phyloP scores from a whole-genome alignment of 2,113 vertebrate species.

The Empidonax alnorum region DNA sequence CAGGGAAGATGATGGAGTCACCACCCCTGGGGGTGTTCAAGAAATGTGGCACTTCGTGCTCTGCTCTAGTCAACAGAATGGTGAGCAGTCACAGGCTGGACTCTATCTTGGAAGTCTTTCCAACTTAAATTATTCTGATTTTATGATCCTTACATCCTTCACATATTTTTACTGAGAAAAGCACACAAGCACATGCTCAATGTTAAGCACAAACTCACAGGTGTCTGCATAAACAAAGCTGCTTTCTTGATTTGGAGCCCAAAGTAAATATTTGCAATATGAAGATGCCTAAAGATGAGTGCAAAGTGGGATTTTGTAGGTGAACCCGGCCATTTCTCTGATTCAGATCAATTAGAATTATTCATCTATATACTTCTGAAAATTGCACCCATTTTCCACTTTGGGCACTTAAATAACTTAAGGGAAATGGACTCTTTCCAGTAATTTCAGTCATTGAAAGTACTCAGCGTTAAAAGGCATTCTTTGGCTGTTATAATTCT shows the following conservation, averaged over 20 bases:
- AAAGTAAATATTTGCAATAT: neutral
- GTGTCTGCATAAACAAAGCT: neutral
- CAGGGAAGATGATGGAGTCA: neutral
- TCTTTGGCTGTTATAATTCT: constrained; percentile 34
- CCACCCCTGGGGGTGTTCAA: fast-evolving
- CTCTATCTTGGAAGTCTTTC: neutral
- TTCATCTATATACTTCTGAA: constrained; percentile 1
- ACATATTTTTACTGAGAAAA: neutral
- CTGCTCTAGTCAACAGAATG: neutral
- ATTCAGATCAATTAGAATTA: constrained; percentile 44
- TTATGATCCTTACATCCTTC: neutral
- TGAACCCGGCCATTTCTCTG: neutral
- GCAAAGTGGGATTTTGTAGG: neutral
- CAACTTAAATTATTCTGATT: neutral
- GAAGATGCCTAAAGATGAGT: neutral
- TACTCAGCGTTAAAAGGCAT: constrained; percentile 36
- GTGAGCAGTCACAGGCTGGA: neutral
- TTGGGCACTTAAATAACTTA: constrained; percentile 40
- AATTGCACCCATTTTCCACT: constrained; percentile 39
- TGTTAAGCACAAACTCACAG: fast-evolving
- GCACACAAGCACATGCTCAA: neutral
- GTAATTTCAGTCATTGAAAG: constrained; percentile 51
- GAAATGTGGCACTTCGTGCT: neutral
- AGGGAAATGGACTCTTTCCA: constrained; percentile 26
- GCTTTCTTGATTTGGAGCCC: neutral